Evolutionary conservation across 64 coral and sea anemone species (phyloP), one percentile per base, ranked within the genome.

Genomic region (Orbicella faveolata): DNA sequence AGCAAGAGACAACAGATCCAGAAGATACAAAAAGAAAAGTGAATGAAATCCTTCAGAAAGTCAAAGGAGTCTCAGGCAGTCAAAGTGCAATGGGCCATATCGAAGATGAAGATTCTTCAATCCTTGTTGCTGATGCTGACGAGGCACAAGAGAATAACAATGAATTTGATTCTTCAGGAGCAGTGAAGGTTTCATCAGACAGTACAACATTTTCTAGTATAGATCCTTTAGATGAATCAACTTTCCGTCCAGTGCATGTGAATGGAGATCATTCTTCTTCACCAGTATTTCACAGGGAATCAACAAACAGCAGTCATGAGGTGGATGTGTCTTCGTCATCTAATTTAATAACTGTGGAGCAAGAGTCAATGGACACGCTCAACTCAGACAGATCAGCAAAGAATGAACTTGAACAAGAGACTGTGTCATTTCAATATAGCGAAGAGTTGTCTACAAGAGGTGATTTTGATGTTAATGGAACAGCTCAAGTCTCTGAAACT

Each of bases 21-120:
- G 95, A 96, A 75, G 89, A 83, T 30, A 96, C 95, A 20, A 96
- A 96, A 74, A 51, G 92, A 34, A 96, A 96, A 88, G 95, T 96
- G 21, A 93, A 79, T 79, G 95, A 96, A 91, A 88, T 96, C 66
- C 81, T 96, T 17, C 95, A 96, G 57, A 96, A 96, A 82, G 95
- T 90, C 39, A 93, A 94, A 48, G 90, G 88, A 36, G 88, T 79
- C 23, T 88, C 86, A 2, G 76, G 78, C 51, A 94, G 73, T 84
- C 76, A 81, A 44, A 61, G 37, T 88, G 23, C 82, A 51, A n/a
- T 67, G 17, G 66, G 21, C 21, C 65, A 70, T 1, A 52, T 72
- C 2, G 82, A 68, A 15, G 34, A 72, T 7, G 39, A 52, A 52
- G 9, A 1, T 85, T 70, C n/a, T n/a, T 63, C 55, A 34, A 16